A percentile compares a stretch with the other conserved stretches of the same genome.
Conservation (phyloP, 2,113 vertebrate species). For the Odontesthes bonariensis region DNA sequence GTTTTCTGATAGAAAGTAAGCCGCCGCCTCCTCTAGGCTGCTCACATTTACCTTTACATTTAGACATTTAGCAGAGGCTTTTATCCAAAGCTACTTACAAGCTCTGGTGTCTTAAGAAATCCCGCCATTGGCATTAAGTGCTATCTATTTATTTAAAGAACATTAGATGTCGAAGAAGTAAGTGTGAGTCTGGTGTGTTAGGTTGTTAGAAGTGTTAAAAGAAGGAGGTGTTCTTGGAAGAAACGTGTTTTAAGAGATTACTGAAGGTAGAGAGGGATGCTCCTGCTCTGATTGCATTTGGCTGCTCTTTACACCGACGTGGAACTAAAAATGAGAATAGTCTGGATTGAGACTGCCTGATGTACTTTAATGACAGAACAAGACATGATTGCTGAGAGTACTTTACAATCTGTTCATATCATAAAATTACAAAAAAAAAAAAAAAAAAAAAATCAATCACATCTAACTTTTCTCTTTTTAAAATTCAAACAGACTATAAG, state of each 20-base stretch:
- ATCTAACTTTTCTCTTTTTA: conserved; percentile 1
- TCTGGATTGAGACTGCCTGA: background rate
- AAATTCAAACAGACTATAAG: background rate
- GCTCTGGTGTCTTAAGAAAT: no score
- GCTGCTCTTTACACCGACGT: conserved; percentile 1
- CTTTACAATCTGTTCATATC: background rate
- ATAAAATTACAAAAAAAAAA: background rate
- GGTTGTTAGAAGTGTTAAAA: background rate
- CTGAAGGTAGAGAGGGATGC: conserved; percentile 1
- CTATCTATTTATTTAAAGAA: conserved; percentile 6
- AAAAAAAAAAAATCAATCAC: background rate
- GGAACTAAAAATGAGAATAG: conserved; percentile 5
- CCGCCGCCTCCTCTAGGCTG: background rate
- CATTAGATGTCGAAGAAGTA: background rate
- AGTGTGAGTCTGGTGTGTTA: background rate
- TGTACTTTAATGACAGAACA: background rate
- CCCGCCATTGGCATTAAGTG: background rate
- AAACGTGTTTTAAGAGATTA: background rate
- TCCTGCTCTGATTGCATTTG: conserved; percentile 4
- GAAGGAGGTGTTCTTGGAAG: background rate
- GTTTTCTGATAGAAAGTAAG: no score
- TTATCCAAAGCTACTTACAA: no score
- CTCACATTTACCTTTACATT: background rate
- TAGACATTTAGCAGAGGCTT: no score
- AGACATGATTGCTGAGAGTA: background rate